These are phyloP conservation scores for Mycogona germanica DNA, from an alignment of 2,888 invertebrate genomes.

Conservation along the genomic window DNA sequence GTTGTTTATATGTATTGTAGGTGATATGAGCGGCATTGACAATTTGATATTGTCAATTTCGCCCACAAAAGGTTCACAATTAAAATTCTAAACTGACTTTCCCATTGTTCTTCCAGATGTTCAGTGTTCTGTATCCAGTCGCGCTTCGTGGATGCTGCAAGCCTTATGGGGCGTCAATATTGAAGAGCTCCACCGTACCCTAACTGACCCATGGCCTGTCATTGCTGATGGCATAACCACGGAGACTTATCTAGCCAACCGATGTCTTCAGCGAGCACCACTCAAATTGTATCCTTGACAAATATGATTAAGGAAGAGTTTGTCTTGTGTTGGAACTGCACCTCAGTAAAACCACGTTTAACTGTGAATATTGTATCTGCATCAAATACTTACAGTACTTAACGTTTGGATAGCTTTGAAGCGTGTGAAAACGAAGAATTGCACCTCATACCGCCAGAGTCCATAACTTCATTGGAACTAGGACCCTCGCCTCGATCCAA, in stretches of 20 bases:
- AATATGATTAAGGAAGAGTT: not conserved
- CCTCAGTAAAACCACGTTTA: not conserved
- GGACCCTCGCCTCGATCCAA: conserved; percentile 60
- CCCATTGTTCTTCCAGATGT: not conserved
- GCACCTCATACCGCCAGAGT: not conserved
- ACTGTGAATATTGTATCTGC: not conserved
- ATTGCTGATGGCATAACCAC: not conserved
- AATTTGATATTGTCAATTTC: too few relatives aligned
- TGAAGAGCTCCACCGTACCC: not conserved
- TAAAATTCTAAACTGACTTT: not conserved
- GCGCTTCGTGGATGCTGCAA: conserved; percentile 1
- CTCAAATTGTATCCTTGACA: not conserved
- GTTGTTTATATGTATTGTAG: too few relatives aligned
- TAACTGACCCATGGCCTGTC: conserved; percentile 2
- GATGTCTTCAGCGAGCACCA: not conserved
- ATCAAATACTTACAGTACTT: not conserved
- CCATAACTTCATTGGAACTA: conserved; percentile 36
- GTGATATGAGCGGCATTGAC: too few relatives aligned
- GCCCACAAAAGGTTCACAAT: too few relatives aligned
- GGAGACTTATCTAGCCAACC: not conserved
- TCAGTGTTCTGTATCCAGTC: conserved; percentile 3
- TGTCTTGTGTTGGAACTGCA: not conserved
- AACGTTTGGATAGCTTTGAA: not conserved
- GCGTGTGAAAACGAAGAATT: conserved; percentile 1
- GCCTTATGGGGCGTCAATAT: conserved; percentile 10